These are phyloP conservation scores for Tragulus kanchil DNA, from an alignment of 2,113 vertebrate species.

Conservation along the genomic window DNA sequence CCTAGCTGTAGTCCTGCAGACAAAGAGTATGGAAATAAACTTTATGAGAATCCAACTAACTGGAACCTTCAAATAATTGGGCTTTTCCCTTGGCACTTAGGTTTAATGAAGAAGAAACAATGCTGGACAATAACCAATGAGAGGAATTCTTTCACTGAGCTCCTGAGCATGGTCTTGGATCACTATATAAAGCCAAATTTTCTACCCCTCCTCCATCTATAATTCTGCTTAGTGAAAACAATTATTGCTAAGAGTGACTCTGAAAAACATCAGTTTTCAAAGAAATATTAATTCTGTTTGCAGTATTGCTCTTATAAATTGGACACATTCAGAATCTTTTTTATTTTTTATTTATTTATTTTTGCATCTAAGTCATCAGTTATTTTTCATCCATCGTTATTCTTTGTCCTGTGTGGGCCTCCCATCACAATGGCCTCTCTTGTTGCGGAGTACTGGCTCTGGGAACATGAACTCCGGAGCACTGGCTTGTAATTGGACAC, in stretches of 20 bases:
- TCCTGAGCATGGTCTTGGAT: neutral
- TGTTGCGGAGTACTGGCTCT: no score
- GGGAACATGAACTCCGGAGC: no score
- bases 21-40: neutral
- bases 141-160: neutral
- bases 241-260: neutral
- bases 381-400: no score
- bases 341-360: no score
- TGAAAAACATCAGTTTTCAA: slow-evolving; percentile 5
- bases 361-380: no score
- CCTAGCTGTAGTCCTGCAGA: neutral
- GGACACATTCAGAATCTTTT: neutral
- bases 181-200: neutral
- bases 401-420: no score
- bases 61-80: slow-evolving; percentile 46
- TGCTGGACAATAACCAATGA: neutral
- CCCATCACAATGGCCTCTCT: no score
- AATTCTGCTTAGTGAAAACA: neutral
- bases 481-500: no score
- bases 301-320: neutral
- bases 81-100: neutral
- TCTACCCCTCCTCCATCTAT: neutral
- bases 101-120: neutral
- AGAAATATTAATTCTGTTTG: neutral
- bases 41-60: neutral